Percentiles rank a stretch among this genome's conserved stretches.
Conservation (phyloP, 1,140 invertebrate genomes). For the Capitella teleta region DNA sequence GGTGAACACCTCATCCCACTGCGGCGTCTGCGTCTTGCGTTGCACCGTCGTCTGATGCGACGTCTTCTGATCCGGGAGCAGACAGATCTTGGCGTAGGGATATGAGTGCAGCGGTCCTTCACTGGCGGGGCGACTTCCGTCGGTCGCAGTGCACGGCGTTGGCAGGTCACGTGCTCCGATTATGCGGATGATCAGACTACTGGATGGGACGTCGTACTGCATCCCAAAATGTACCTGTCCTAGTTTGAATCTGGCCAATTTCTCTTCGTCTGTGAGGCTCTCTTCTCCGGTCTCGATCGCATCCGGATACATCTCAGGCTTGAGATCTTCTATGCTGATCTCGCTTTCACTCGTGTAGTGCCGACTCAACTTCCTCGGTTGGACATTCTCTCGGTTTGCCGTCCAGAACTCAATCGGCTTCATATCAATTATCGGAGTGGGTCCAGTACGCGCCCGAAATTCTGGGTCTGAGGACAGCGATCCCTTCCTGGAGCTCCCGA, state of each 20-base stretch:
- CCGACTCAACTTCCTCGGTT: slow-evolving; percentile 23
- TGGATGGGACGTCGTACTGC: slow-evolving; percentile 37
- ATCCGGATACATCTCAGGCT: slow-evolving; percentile 34
- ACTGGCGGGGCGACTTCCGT: slow-evolving; percentile 34
- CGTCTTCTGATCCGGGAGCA: slow-evolving; percentile 34
- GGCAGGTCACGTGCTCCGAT: slow-evolving; percentile 42
- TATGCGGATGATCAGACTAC: slow-evolving; percentile 37
- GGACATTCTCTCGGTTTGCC: slow-evolving; percentile 37
- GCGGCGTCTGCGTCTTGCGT: slow-evolving; percentile 34
- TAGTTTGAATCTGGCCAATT: slow-evolving; percentile 31
- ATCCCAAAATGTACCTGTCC: slow-evolving; percentile 40
- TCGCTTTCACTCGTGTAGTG: slow-evolving; percentile 32
- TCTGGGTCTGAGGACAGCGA: slow-evolving; percentile 1
- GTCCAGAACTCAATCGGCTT: slow-evolving; percentile 45
- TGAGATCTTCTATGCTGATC: slow-evolving; percentile 36
- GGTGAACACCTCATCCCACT: slow-evolving; percentile 37
- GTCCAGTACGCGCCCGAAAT: neutral
- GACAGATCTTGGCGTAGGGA: slow-evolving; percentile 38
- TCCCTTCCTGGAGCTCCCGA: slow-evolving; percentile 3
- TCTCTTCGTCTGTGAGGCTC: slow-evolving; percentile 35
- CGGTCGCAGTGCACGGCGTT: slow-evolving; percentile 32
- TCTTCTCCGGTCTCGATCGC: slow-evolving; percentile 19
- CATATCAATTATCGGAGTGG: slow-evolving; percentile 41
- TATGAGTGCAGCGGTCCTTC: slow-evolving; percentile 43
- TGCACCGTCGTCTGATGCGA: slow-evolving; percentile 38